phyloP scores from a whole-genome alignment of 2,113 vertebrate genomes.

The Pungitius pungitius region DNA sequence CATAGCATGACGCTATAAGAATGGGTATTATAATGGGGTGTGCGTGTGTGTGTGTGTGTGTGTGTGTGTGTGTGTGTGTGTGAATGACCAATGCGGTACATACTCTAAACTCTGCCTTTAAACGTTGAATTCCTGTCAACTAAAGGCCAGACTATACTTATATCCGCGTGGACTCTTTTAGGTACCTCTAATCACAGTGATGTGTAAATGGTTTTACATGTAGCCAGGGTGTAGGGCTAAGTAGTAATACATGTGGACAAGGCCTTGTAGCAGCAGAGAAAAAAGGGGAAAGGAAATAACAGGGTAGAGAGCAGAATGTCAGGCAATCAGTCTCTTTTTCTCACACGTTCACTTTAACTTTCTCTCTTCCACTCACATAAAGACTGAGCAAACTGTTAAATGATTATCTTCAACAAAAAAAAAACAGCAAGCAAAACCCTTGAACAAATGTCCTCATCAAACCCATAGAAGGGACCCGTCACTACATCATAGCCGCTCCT shows the following conservation, averaged over 20 bases:
- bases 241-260: conserved; percentile 7
- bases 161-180: not conserved
- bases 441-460: conserved; percentile 62
- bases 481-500: conserved; percentile 34
- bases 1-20: conserved; percentile 3
- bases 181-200: conserved; percentile 10
- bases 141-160: conserved; percentile 8
- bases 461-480: conserved; percentile 45
- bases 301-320: conserved; percentile 14
- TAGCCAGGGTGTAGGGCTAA: conserved; percentile 14
- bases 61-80: conserved; percentile 16
- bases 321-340: not conserved
- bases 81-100: conserved; percentile 24
- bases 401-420: conserved; percentile 18
- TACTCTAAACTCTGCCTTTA: conserved; percentile 1
- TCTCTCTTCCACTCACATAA: not conserved
- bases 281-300: conserved; percentile 28
- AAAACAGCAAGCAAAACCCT: conserved; percentile 28
- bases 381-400: conserved; percentile 28
- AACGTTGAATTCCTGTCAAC: conserved; percentile 7
- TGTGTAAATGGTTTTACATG: conserved; percentile 33
- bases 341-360: not conserved
- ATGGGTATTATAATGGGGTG: conserved; percentile 20
- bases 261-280: conserved; percentile 12
- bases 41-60: conserved; percentile 12